Evolutionary conservation across 2,113 vertebrate species (phyloP).

Genomic region (Percopsis transmontana): DNA sequence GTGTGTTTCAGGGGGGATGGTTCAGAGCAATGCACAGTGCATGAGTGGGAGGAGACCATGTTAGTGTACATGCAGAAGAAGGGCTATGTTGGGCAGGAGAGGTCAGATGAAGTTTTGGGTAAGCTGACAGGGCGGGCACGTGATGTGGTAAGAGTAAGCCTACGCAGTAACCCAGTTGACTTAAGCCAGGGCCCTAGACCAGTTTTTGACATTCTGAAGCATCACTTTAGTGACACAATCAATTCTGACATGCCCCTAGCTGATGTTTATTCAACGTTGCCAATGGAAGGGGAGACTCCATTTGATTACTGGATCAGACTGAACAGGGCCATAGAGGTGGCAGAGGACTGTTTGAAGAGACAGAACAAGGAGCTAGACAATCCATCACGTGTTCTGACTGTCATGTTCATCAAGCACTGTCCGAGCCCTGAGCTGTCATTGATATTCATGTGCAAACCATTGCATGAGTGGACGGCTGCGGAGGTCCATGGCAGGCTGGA

Average conservation of each 20-base stretch:
- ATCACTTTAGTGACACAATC: no score
- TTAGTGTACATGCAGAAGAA: no score
- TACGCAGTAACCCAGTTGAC: no score
- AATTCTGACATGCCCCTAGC: no score
- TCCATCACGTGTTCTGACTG: neutral
- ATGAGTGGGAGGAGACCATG: no score
- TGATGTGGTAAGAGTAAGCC: no score
- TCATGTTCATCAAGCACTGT: conserved; percentile 31
- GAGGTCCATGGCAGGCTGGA: conserved; percentile 25
- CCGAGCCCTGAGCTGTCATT: conserved; percentile 21
- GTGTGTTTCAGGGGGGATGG: neutral
- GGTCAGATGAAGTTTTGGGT: no score
- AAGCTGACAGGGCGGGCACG: no score
- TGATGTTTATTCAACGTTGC: conserved; percentile 26
- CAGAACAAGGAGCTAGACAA: conserved; percentile 14
- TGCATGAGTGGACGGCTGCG: conserved; percentile 16
- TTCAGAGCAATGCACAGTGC: no score
- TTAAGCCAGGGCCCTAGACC: no score
- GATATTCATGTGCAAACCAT: conserved; percentile 24
- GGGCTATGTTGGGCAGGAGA: no score
- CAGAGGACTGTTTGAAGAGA: conserved; percentile 24
- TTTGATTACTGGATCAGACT: conserved; percentile 31
- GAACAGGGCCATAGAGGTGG: conserved; percentile 32
- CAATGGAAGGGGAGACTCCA: conserved; percentile 3
- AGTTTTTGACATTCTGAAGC: no score